Conservation (phyloP, 37 sponge, comb jelly and placozoan species). For the Mnemiopsis leidyi region DNA sequence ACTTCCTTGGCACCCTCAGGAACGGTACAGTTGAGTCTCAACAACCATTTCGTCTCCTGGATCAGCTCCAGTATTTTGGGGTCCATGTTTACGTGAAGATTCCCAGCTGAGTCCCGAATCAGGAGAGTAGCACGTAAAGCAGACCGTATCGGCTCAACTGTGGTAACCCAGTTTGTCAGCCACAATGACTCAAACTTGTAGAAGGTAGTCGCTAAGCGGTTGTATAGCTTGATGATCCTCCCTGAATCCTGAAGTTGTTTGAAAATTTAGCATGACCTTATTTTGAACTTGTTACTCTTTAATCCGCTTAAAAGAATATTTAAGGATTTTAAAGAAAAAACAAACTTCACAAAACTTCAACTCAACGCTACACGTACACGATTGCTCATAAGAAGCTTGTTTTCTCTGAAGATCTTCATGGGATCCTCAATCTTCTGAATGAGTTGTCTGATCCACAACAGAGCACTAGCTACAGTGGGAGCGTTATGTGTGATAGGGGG, state of each 20-base stretch:
- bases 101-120: slow-evolving; percentile 32
- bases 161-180: slow-evolving; percentile 72
- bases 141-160: slow-evolving; percentile 59
- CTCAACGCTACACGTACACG: no score
- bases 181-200: slow-evolving; percentile 77
- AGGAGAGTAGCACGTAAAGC: background rate
- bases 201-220: slow-evolving; percentile 77
- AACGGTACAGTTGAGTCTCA: slow-evolving; percentile 67
- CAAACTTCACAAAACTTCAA: no score
- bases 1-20: slow-evolving; percentile 70
- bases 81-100: slow-evolving; percentile 65
- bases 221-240: slow-evolving; percentile 77
- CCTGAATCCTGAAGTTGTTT: slow-evolving; percentile 71
- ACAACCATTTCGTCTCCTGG: slow-evolving; percentile 76
- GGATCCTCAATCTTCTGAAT: slow-evolving; percentile 75
- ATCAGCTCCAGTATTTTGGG: slow-evolving; percentile 68
- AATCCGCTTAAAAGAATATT: no score
- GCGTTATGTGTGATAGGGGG: slow-evolving; percentile 68
- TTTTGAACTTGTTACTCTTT: background rate
- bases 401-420: slow-evolving; percentile 77
- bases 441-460: slow-evolving; percentile 79
- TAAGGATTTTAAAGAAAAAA: no score
- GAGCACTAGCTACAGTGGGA: slow-evolving; percentile 73
- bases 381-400: slow-evolving; percentile 71
- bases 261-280: no score